Evolutionary conservation across 2,113 vertebrate species (phyloP), one percentile per base, ranked within the genome.

Genomic region (Ploceus nigricollis): DNA sequence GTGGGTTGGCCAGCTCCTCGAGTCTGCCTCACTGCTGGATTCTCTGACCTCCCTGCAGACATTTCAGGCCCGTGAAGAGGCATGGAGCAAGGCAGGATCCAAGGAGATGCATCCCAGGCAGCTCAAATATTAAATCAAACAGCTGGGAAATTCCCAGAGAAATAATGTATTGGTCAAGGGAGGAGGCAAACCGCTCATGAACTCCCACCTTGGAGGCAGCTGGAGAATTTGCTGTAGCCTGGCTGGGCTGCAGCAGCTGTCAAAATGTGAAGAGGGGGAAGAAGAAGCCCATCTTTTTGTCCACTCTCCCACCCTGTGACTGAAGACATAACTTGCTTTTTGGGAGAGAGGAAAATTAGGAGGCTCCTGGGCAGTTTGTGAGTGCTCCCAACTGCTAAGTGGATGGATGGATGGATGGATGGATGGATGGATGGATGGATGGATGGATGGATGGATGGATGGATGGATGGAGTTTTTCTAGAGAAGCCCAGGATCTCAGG

Each of bases 1-100:
- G 66, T 7, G 1, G 18, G 21, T 13, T 83, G 51, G n/a, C 11
- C 0, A 0, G 31, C 18, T 70, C 58, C 66, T 54, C 0, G 0
- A 25, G 28, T 44, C 66, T 39, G 31, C 47, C 51, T 44, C 53
- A 13, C 31, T 42, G 40, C n/a, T 40, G 7, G 21, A 44, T 75
- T 5, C 0, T 63, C 45, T 28, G 3, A 35, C 23, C n/a, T 84
- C 5, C 28, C 33, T 87, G 40, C 53, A 68, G 45, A 27, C 0
- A 2, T 40, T 72, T 53, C 53, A 72, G 63, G 35, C 28, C 76
- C 5, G 6, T 6, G 25, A 71, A 50, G 42, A 57, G 57, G 30
- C 50, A 47, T n/a, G 58, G 13, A 7, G 48, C 71, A 63, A 57
- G 18, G 44, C 19, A 24, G 15, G 5, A 64, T 57, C 31, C 48